Evolutionary conservation across 2,797 vertebrate genomes (phyloP).

Genomic region (Apogon hyalosoma): DNA sequence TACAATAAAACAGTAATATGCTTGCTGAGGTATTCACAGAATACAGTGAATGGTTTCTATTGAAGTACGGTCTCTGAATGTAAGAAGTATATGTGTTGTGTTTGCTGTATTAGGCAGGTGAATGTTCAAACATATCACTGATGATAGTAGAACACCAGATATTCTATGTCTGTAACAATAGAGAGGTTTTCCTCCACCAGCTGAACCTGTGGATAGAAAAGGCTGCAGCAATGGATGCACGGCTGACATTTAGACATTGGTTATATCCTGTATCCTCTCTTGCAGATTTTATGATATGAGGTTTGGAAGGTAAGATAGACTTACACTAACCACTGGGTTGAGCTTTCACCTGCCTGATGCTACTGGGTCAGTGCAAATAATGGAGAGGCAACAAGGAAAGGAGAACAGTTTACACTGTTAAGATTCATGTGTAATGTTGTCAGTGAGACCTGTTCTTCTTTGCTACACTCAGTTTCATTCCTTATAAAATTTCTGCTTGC

Average conservation of each 20-base stretch:
- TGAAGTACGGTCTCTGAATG: slow-evolving; percentile 77
- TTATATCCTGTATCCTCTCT: slow-evolving; percentile 39
- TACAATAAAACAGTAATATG: slow-evolving; percentile 79
- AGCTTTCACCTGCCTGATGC: slow-evolving; percentile 81
- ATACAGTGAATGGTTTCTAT: slow-evolving; percentile 84
- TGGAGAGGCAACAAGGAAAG: slow-evolving; percentile 78
- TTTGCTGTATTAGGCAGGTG: slow-evolving; percentile 72
- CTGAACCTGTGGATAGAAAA: slow-evolving; percentile 31
- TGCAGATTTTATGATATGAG: slow-evolving; percentile 47
- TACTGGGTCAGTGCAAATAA: slow-evolving; percentile 84
- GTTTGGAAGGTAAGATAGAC: slow-evolving; percentile 54
- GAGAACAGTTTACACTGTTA: slow-evolving; percentile 70
- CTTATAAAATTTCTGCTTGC: slow-evolving; percentile 72
- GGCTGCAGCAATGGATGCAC: slow-evolving; percentile 29
- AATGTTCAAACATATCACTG: slow-evolving; percentile 60
- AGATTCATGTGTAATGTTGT: slow-evolving; percentile 62
- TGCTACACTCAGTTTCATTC: slow-evolving; percentile 80
- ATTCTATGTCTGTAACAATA: slow-evolving; percentile 28
- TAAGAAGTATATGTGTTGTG: slow-evolving; percentile 60
- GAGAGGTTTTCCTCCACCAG: slow-evolving; percentile 17
- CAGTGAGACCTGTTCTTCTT: slow-evolving; percentile 80
- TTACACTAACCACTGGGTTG: slow-evolving; percentile 54
- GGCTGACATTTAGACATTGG: slow-evolving; percentile 20
- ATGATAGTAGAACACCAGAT: slow-evolving; percentile 35
- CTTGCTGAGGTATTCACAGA: slow-evolving; percentile 88